Conservation (phyloP, 1,140 invertebrate species). For the Drosophila watanabei region DNA sequence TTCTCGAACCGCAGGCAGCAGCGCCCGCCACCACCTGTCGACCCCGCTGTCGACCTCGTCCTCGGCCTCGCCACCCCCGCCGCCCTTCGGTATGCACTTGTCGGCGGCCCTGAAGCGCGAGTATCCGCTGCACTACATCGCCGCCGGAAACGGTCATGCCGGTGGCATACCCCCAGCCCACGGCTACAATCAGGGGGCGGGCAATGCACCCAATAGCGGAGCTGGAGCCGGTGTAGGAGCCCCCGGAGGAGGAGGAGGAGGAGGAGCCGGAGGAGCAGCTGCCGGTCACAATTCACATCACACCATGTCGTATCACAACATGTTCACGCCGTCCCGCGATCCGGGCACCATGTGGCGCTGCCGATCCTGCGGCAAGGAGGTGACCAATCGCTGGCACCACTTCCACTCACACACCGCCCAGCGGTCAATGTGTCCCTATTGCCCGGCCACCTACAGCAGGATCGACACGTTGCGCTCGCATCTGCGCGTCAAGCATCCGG, state of each 20-base stretch:
- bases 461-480: slow-evolving; percentile 93
- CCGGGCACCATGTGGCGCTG: slow-evolving; percentile 91
- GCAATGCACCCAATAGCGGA: slow-evolving; percentile 38
- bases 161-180: slow-evolving; percentile 66
- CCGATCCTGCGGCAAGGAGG: slow-evolving; percentile 93
- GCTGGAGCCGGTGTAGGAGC: slow-evolving; percentile 18
- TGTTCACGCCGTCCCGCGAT: slow-evolving; percentile 90
- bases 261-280: slow-evolving; percentile 23
- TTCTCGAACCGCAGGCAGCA: slow-evolving; percentile 82
- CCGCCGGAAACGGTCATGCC: slow-evolving; percentile 65
- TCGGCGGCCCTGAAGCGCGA: slow-evolving; percentile 79
- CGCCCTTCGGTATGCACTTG: slow-evolving; percentile 77
- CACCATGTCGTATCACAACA: slow-evolving; percentile 91
- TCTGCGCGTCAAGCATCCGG: slow-evolving; percentile 91
- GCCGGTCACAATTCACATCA: slow-evolving; percentile 82
- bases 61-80: slow-evolving; percentile 77
- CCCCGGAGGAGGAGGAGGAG: slow-evolving; percentile 38
- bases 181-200: slow-evolving; percentile 53
- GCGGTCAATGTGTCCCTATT: slow-evolving; percentile 93
- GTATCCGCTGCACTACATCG: slow-evolving; percentile 76
- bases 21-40: slow-evolving; percentile 81
- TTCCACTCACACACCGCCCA: slow-evolving; percentile 93
- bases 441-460: slow-evolving; percentile 93
- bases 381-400: slow-evolving; percentile 95
- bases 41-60: slow-evolving; percentile 80